These are phyloP conservation scores for Ephialtes manifestator DNA, from an alignment of 2,888 invertebrate species.

Conservation along the genomic window DNA sequence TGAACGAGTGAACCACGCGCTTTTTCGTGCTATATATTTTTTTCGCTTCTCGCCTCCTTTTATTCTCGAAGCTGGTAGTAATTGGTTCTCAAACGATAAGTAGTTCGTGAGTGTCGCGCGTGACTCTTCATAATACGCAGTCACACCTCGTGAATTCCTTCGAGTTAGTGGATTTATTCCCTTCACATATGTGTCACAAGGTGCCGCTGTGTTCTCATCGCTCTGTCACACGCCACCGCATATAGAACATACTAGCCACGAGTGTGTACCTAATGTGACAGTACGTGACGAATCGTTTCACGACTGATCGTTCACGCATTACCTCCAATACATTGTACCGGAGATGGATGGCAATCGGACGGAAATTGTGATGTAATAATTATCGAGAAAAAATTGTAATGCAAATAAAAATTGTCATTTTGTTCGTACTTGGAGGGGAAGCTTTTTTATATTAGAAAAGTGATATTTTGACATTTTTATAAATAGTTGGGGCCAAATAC, in stretches of 20 bases:
- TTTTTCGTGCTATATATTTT: neutral
- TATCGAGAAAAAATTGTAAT: neutral
- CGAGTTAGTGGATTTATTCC: constrained; percentile 16
- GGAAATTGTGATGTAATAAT: too few species aligned
- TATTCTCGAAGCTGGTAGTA: constrained; percentile 29
- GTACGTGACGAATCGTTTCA: constrained; percentile 37
- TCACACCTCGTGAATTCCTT: constrained; percentile 32
- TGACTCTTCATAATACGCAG: constrained; percentile 47
- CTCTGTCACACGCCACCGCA: constrained; percentile 12
- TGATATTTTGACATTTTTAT: too few species aligned
- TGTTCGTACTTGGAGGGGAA: too few species aligned
- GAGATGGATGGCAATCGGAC: too few species aligned
- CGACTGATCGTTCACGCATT: constrained; percentile 19
- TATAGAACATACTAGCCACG: neutral
- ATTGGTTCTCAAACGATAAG: constrained; percentile 57
- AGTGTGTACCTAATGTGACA: constrained; percentile 42
- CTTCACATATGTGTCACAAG: constrained; percentile 23
- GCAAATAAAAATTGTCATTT: too few species aligned
- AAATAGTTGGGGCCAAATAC: too few species aligned
- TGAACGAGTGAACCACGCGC: constrained; percentile 31
- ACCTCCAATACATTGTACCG: neutral
- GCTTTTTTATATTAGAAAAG: too few species aligned
- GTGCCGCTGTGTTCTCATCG: neutral
- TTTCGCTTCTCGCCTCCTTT: constrained; percentile 26
- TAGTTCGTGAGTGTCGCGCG: constrained; percentile 59